phyloP scores from a whole-genome alignment of 2,797 vertebrate species.

The Gymnocypris eckloni region DNA sequence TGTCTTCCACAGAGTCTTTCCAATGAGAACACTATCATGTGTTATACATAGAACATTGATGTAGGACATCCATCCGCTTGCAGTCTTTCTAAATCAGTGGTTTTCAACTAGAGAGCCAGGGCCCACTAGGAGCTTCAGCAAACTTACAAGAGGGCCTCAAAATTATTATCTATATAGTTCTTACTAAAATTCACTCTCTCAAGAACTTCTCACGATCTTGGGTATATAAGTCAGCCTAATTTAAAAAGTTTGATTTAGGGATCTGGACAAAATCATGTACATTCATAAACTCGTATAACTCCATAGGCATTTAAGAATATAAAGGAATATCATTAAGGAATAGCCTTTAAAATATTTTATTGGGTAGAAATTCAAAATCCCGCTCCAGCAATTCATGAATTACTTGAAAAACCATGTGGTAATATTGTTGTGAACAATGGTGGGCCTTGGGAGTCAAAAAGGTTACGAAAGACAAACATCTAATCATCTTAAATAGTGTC shows the following conservation, averaged over 20 bases:
- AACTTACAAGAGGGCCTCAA: neutral
- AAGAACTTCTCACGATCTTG: neutral
- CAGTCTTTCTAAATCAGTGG: neutral
- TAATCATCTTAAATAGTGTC: neutral
- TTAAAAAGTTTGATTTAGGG: neutral
- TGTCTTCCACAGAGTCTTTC: neutral
- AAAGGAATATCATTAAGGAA: neutral
- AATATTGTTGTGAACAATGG: neutral
- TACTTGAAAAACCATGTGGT: neutral
- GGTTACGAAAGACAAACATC: neutral
- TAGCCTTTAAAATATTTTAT: neutral
- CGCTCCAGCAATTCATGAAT: neutral
- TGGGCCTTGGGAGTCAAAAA: neutral
- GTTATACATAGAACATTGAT: neutral
- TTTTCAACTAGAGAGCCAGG: neutral
- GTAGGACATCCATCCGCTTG: neutral
- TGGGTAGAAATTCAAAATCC: neutral
- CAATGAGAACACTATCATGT: neutral
- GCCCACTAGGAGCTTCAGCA: neutral
- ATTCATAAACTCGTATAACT: neutral
- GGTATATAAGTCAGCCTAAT: neutral
- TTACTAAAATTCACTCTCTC: neutral
- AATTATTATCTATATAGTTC: neutral
- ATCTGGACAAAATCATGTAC: neutral
- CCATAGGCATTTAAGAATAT: neutral